Evolutionary conservation across 2,888 invertebrate genomes (phyloP), one percentile per base, ranked within the genome.

Genomic region (Eupithecia vulgata): DNA sequence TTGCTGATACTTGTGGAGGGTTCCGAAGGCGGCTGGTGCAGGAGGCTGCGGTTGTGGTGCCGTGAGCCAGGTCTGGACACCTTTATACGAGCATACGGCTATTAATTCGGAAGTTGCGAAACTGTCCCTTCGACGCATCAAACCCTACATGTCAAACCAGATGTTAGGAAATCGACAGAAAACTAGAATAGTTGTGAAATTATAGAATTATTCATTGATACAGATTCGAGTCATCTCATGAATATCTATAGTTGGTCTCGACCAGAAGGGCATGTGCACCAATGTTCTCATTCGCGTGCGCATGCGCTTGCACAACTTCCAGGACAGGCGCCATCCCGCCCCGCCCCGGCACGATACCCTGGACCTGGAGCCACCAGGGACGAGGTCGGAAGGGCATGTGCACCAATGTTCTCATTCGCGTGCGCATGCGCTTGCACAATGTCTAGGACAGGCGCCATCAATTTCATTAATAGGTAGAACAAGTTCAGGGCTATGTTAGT

Each of bases 71-170:
- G 72, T 77, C 70, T 75, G 72, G 76, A 73, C 75, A 81, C 82
- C 83, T 86, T 84, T 88, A 87, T 88, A 88, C 82, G 71, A 71
- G 42, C 72, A 67, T 77, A 80, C 78, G 79, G 80, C 83, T 75
- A 81, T 80, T 79, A 78, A 81, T 77, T 76, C 42, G 70, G 71
- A 74, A 59, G 76, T 88, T 87, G 74, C 85, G 83, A 84, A 79
- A 72, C 79, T 34, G 81, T 80, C 81, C 80, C 74, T 70, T 75
- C 79, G 76, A 72, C 48, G 67, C 71, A 75, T 78, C 72, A 71
- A 69, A 68, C 35, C 67, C 65, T 57, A 69, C 72, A 62, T 71
- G 69, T 72, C 64, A 77, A 76, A 75, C 77, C 69, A 64, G 74
- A 69, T 73, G 71, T 79, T 73, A 71, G 48, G 80, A 75, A 78